Evolutionary conservation across 2,113 vertebrate genomes (phyloP), one percentile per base, ranked within the genome.

Genomic region (Danionella cerebrum): DNA sequence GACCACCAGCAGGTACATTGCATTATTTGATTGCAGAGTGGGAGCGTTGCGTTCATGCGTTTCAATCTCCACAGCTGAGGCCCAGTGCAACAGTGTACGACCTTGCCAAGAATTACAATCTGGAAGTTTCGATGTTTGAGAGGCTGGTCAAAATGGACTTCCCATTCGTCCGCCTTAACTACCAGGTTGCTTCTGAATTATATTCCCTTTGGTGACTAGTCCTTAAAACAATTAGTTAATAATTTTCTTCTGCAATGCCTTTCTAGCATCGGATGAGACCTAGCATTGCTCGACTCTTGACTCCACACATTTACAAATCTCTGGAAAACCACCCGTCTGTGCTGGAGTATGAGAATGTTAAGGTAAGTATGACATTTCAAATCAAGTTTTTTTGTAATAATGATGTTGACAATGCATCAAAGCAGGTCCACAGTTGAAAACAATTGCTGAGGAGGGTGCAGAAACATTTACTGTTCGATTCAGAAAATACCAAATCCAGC

Each of bases 61-160:
- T 33, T 72, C 0, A 7, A 53, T 2, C 58, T 58, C 12, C 69
- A 60, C 77, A 98, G 95, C 84, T 97, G 63, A 89, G 86, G 27
- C 95, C 95, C 55, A 94, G 90, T 75, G 87, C 92, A 70, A 98
- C 94, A 0, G 94, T 97, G 0, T 97, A 91, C 52, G 94, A 98
- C 13, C 86, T 97, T 47, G 95, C 94, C 38, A 96, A 86, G 83
- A 94, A 94, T 80, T 96, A 92, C 85, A 87, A 88, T 78, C 85
- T 98, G 31, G 95, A 97, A 76, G 88, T 96, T 41, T 98, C 95
- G 39, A 92, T 97, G 84, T 98, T 98, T 86, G 95, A 98, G 80
- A 89, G 94, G 36, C 89, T 98, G 45, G 89, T 98, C 76, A 92
- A 85, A 62, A 87, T 92, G 11, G 69, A 85, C 29, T 84, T 95